These are phyloP conservation scores for Lymantria monacha DNA, from an alignment of 2,888 invertebrate genomes.

Conservation along the genomic window DNA sequence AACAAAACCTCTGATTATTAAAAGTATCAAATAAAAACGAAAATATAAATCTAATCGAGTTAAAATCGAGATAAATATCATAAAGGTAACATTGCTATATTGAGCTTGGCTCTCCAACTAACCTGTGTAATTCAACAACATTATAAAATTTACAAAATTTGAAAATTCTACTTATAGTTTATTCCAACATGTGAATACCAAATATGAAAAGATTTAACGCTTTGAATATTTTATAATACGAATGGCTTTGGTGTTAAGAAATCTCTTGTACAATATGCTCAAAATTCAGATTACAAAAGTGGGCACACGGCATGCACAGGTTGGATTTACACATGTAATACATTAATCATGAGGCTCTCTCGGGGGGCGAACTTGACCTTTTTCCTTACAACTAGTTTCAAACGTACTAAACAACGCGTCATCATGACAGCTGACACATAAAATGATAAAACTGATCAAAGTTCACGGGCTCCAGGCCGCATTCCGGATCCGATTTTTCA, in stretches of 20 bases:
- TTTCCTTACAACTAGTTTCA: conserved; percentile 40
- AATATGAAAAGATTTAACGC: conserved; percentile 15
- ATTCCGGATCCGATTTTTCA: conserved; percentile 62
- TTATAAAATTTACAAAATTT: conserved; percentile 30
- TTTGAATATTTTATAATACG: conserved; percentile 14
- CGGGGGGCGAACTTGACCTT: conserved; percentile 54
- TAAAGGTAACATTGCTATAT: conserved; percentile 32
- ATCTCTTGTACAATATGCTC: conserved; percentile 26
- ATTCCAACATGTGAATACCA: conserved; percentile 23
- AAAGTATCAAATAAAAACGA: conserved; percentile 34
- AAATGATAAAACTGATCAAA: conserved; percentile 79
- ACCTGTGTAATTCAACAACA: conserved; percentile 23
- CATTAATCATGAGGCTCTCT: conserved; percentile 49
- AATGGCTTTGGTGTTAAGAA: conserved; percentile 36
- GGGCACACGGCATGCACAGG: conserved; percentile 35
- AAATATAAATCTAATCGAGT: conserved; percentile 33
- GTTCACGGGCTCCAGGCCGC: conserved; percentile 71
- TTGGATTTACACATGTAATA: conserved; percentile 37
- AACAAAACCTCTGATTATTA: conserved; percentile 19
- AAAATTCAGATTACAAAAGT: conserved; percentile 34
- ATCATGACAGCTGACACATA: conserved; percentile 77
- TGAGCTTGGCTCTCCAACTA: conserved; percentile 36
- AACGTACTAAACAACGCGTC: conserved; percentile 37
- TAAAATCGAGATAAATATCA: conserved; percentile 27
- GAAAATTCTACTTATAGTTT: conserved; percentile 17